Evolutionary conservation across 2,888 invertebrate species (phyloP).

Genomic region (Salpingus planirostris): DNA sequence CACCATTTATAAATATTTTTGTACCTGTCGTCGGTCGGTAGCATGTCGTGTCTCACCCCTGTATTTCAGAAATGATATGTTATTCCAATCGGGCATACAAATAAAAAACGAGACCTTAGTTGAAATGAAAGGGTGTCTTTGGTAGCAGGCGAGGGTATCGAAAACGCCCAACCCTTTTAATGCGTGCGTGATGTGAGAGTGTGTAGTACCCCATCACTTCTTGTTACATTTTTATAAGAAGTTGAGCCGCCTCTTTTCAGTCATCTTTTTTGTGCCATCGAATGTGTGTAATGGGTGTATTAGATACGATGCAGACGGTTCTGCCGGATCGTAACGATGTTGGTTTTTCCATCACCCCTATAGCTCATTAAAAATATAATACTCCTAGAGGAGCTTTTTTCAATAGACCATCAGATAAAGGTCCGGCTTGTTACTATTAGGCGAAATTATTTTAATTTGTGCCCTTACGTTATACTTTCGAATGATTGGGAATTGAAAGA

Average conservation of each 20-base stretch:
- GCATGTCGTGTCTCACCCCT: neutral
- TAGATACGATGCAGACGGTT: too few species aligned
- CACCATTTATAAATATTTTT: too few species aligned
- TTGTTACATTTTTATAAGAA: slow-evolving; percentile 20
- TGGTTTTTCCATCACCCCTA: too few species aligned
- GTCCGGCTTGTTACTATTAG: too few species aligned
- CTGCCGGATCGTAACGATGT: too few species aligned
- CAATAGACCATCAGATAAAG: too few species aligned
- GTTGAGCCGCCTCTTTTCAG: slow-evolving; percentile 19
- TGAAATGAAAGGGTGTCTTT: slow-evolving; percentile 21
- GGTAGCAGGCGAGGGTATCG: slow-evolving; percentile 19
- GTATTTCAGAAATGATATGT: slow-evolving; percentile 8
- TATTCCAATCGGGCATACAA: slow-evolving; percentile 7
- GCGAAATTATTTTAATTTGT: too few species aligned
- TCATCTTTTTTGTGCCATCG: slow-evolving; percentile 21
- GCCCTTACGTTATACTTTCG: too few species aligned
- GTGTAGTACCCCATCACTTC: slow-evolving; percentile 17
- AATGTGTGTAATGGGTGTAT: slow-evolving; percentile 21
- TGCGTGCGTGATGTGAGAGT: slow-evolving; percentile 18
- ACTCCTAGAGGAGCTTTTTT: too few species aligned
- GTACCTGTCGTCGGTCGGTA: too few species aligned
- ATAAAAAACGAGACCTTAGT: slow-evolving; percentile 3
- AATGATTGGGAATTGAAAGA: too few species aligned
- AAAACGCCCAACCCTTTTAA: slow-evolving; percentile 11
- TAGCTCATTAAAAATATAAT: too few species aligned